Evolutionary conservation across 2,888 invertebrate genomes (phyloP), one percentile per base, ranked within the genome.

Genomic region (Stenurella melanura): DNA sequence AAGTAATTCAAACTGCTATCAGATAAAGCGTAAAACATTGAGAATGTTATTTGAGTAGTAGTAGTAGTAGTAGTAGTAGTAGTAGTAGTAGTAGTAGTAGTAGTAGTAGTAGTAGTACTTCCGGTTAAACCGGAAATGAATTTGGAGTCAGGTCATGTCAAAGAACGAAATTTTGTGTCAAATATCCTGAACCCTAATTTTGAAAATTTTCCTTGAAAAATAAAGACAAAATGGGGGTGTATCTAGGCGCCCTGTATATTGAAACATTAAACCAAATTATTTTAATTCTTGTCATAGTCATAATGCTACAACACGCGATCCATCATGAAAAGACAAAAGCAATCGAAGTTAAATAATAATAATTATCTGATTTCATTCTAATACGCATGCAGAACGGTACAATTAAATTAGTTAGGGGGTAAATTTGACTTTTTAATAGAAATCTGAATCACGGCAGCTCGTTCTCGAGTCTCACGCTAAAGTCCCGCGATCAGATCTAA

Each of bases 361-460:
- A 42, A 66, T 67, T 54, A 54, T 54, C 54, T 54, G 67, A 67
- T 21, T 67, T 54, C 11, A 19, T 42, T 67, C 12, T 50, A 60
- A 21, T 26, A 21, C 42, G 19, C 58, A 38, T 19, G 60, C 60
- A 21, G 42, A 18, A 60, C 21, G 60, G 1, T 30, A 61, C 73
- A 60, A 56, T 67, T 68, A 66, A 67, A 74, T 77, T 71, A 68
- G 58, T 19, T 21, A 42, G 60, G 68, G 78, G 58, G 63, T 30
- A 56, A 76, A 77, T 78, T 78, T 77, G 79, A 80, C 78, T 80
- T 80, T 79, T 81, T 81, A 83, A 81, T 80, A 75, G 75, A 75
- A 78, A 73, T 75, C 79, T 80, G 80, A 82, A 82, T 85, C 83
- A 83, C 83, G 83, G 76, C 70, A 74, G 73, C 68, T 68, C 74